A percentile compares a stretch with the other conserved stretches of the same genome.
phyloP scores from a whole-genome alignment of 2,797 vertebrate species.

The Chloroceryle amazona region DNA sequence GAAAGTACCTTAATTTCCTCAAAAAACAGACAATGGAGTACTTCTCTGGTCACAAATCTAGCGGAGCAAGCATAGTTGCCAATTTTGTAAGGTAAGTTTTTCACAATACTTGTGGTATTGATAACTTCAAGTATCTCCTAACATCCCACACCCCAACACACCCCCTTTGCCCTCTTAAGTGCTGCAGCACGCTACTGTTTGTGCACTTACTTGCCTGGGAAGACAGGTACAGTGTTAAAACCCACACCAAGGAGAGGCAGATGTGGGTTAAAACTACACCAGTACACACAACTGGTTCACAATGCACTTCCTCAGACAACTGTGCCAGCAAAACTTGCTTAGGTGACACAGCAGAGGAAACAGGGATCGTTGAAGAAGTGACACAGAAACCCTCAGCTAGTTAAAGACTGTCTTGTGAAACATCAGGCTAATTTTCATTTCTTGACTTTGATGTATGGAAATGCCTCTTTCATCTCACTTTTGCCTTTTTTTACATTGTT shows the following conservation, averaged over 20 bases:
- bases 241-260: not conserved
- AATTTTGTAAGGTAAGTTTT: not conserved
- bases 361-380: not conserved
- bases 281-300: not conserved
- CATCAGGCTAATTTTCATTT: not conserved
- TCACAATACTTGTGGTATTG: not conserved
- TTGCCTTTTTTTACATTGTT: not conserved
- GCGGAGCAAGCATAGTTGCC: not conserved
- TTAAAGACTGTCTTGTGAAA: not conserved
- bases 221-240: not conserved
- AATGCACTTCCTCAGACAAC: not conserved
- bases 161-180: not conserved
- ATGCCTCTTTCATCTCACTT: not conserved
- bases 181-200: not conserved
- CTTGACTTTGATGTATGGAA: not conserved
- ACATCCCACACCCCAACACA: not conserved
- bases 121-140: not conserved
- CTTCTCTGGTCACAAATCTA: not conserved
- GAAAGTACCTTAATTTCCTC: not conserved
- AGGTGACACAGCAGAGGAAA: not conserved
- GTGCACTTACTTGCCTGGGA: not conserved
- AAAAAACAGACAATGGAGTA: not conserved
- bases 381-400: not conserved
- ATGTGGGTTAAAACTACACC: not conserved
- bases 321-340: not conserved